Conservation (phyloP, 2,797 vertebrate genomes). For the Mustela erminea region DNA sequence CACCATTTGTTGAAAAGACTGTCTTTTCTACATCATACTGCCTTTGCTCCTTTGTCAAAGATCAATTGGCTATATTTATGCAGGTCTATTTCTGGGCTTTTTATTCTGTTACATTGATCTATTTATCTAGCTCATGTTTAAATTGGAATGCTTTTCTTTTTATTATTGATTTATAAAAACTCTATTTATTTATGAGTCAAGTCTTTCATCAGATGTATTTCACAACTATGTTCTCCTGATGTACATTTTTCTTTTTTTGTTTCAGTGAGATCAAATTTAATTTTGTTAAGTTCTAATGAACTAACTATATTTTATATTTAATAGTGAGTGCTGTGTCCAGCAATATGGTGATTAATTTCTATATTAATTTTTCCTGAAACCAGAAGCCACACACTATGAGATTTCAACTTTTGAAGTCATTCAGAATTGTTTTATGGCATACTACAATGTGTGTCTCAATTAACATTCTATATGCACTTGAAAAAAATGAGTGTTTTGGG, state of each 20-base stretch:
- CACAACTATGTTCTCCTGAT: background rate
- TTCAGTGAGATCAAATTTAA: background rate
- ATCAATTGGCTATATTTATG: background rate
- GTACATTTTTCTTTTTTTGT: background rate
- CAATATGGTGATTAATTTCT: background rate
- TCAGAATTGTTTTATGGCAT: background rate
- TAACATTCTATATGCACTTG: background rate
- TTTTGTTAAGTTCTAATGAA: background rate
- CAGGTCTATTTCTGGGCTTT: background rate
- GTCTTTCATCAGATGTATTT: background rate
- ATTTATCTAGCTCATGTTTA: background rate
- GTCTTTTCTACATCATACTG: background rate
- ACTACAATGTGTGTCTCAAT: background rate
- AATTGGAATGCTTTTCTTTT: background rate
- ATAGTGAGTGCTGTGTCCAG: background rate
- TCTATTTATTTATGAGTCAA: background rate
- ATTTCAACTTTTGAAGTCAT: constrained; percentile 10
- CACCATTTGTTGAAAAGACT: background rate
- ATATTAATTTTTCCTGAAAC: background rate
- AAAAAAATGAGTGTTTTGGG: background rate
- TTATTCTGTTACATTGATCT: background rate
- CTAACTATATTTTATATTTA: constrained; percentile 17
- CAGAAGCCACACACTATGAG: background rate
- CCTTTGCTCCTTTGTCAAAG: background rate
- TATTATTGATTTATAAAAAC: background rate